Evolutionary conservation across 2,797 vertebrate genomes (phyloP), one percentile per base, ranked within the genome.

Genomic region (Amblyraja radiata): DNA sequence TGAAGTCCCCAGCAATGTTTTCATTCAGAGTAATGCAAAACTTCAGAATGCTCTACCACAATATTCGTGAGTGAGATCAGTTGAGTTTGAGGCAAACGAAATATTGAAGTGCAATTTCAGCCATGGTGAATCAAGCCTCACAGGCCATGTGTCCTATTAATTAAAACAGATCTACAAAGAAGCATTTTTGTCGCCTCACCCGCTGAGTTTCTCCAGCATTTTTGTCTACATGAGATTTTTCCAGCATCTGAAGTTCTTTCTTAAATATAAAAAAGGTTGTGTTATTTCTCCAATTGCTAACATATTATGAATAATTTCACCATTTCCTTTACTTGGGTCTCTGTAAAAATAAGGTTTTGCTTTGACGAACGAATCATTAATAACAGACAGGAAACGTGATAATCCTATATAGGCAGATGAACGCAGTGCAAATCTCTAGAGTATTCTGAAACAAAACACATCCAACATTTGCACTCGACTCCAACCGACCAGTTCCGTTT

Each of bases 401-500:
- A 68, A 65, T n/a, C 63, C 58, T 68, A 36, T 68, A 32, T 68
- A 68, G 16, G 63, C 84, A 65, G 58, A 86, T 86, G 83, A 61
- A 28, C 63, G n/a, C 28, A 86, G 61, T 32, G 68, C 16, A 18
- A 61, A 36, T 88, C 84, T 68, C 84, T 36, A 1, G 61, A 88
- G 84, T 36, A 68, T 68, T 88, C 63, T 21, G 84, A 88, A 88
- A 23, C 28, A 63, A 86, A 86, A 88, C 16, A 68, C 14, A 32
- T 68, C 61, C n/a, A 88, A 36, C 61, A 88, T 23, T 68, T 32
- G n/a, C 8, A 32, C 63, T 88, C 84, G 68, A 88, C n/a, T 68
- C 28, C 32, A 88, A 88, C 84, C 84, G n/a, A 68, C 84, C n/a
- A 88, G 84, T 88, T 88, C 84, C 84, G n/a, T 36, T 88, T 88